Evolutionary conservation across 2,888 invertebrate genomes (phyloP), one percentile per base, ranked within the genome.

Genomic region (Xanthia togata): DNA sequence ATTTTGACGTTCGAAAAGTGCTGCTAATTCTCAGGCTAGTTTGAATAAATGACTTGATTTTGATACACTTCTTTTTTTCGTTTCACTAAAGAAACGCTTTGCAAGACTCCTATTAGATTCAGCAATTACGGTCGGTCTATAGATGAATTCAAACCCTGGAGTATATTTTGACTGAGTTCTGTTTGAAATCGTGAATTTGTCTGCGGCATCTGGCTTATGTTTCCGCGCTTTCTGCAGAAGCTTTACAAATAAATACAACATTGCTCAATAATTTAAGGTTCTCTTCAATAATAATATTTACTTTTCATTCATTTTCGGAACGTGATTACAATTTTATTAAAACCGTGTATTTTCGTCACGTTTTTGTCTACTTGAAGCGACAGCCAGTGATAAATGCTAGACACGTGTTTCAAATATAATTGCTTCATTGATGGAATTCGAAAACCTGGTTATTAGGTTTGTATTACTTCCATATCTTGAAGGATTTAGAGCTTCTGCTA

Each of bases 161-260:
- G 44, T 64, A 64, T 59, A 50, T 59, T 68, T 50, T 62, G 44
- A 20, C 5, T 20, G 31, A 69, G 47, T 55, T 65, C 55, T 55
- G 55, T 70, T 83, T 67, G 41, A 47, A 60, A 44, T 65, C 71
- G 35, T 83, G 70, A 83, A 84, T 65, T 44, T 55, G 44, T 67
- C 60, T 79, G 84, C 60, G 12, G 60, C 26, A 31, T 83, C 79
- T 80, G 79, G 71, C 23, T 67, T 78, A 67, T 78, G 65, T 83
- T 79, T 23, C 47, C 63, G 35, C 4, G 20, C 35, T 79, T 79
- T 83, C 65, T 70, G 71, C 84, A 65, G 47, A 60, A 83, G 80
- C 55, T 84, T 55, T 26, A 75, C 65, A 65, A 65, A 55, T 65
- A 70, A 65, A 70, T 69, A 78, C 50, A 55, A 63, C 55, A 63